A percentile compares a stretch with the other conserved stretches of the same genome.
Evolutionary conservation across 1,140 invertebrate genomes (phyloP).

Genomic region (Mylabris phalerata): DNA sequence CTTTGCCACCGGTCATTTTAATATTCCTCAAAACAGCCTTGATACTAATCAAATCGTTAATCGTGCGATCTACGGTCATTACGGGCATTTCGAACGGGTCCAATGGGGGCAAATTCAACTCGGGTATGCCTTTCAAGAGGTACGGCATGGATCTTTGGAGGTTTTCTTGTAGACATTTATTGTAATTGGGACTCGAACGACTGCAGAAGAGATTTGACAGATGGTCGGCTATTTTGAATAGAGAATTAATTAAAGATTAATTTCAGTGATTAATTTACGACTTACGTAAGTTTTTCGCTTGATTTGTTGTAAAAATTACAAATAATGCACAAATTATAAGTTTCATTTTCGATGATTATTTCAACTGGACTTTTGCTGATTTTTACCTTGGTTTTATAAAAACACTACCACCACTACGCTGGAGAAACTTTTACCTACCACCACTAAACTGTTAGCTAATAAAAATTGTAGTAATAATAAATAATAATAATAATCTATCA

Average conservation of each 20-base stretch:
- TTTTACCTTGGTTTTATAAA: too few species aligned
- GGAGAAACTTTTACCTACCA: too few species aligned
- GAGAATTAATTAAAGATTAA: neutral
- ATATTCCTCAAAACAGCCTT: constrained; percentile 61
- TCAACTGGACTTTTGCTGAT: too few species aligned
- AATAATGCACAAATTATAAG: too few species aligned
- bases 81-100: constrained; percentile 58
- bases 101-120: constrained; percentile 55
- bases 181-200: constrained; percentile 51
- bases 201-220: constrained; percentile 50
- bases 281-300: neutral
- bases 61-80: constrained; percentile 55
- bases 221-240: constrained; percentile 44
- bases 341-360: too few species aligned
- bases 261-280: neutral
- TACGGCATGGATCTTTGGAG: constrained; percentile 51
- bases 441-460: too few species aligned
- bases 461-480: too few species aligned
- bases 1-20: constrained; percentile 52
- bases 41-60: constrained; percentile 54
- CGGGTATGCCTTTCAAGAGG: constrained; percentile 54
- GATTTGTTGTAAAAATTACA: too few species aligned
- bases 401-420: too few species aligned
- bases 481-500: too few species aligned
- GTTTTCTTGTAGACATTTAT: constrained; percentile 52